Evolutionary conservation across 2,888 invertebrate species (phyloP).

Genomic region (Myopa testacea): DNA sequence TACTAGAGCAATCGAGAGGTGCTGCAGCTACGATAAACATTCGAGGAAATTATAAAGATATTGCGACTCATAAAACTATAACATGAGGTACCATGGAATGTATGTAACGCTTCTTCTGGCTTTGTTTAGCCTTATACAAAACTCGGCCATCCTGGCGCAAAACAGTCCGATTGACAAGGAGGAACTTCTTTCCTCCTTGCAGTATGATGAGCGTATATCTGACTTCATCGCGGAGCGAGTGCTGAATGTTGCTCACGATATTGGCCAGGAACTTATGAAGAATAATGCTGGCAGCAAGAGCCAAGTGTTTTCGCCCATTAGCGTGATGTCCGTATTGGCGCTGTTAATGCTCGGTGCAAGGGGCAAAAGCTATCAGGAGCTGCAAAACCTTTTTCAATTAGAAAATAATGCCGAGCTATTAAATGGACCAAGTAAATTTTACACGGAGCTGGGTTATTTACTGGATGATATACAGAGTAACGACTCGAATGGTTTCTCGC

Average conservation of each 20-base stretch:
- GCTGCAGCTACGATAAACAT: too few species aligned
- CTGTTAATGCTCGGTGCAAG: slow-evolving; percentile 79
- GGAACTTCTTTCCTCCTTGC: background rate
- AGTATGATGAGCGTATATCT: slow-evolving; percentile 48
- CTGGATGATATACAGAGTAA: slow-evolving; percentile 59
- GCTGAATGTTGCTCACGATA: slow-evolving; percentile 57
- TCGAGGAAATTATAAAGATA: too few species aligned
- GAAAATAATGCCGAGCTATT: slow-evolving; percentile 45
- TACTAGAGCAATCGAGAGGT: too few species aligned
- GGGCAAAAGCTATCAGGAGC: slow-evolving; percentile 78
- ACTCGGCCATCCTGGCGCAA: background rate
- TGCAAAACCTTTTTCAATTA: slow-evolving; percentile 73
- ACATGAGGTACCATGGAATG: background rate
- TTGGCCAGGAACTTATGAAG: slow-evolving; percentile 52
- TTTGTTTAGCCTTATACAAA: background rate
- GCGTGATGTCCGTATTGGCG: slow-evolving; percentile 77
- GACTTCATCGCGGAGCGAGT: slow-evolving; percentile 57
- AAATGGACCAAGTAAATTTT: slow-evolving; percentile 48
- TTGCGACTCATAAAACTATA: background rate
- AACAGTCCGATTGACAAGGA: background rate
- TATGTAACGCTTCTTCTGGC: background rate
- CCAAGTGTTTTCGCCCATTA: slow-evolving; percentile 79
- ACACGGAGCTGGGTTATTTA: slow-evolving; percentile 61
- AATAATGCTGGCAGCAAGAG: slow-evolving; percentile 48
- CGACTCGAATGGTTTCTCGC: background rate